phyloP scores from a whole-genome alignment of 2,888 invertebrate species.

The Pycnomerus fuliginosus region DNA sequence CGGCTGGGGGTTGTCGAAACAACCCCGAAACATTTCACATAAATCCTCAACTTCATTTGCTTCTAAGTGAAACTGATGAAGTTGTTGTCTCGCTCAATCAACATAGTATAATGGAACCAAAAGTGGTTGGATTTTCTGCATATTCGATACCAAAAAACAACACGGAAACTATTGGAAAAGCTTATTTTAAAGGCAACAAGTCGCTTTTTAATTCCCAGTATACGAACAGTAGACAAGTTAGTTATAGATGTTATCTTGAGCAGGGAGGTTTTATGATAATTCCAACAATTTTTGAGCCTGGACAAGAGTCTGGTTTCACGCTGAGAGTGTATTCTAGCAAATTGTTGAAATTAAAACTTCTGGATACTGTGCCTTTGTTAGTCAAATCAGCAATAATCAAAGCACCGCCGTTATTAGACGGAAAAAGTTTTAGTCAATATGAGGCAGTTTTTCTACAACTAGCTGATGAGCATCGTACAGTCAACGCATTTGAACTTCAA shows the following conservation, averaged over 20 bases:
- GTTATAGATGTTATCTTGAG: constrained; percentile 60
- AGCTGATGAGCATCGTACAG: constrained; percentile 87
- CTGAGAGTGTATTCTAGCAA: constrained; percentile 78
- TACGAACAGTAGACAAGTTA: constrained; percentile 86
- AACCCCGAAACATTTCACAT: constrained; percentile 90
- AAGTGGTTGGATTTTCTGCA: constrained; percentile 89
- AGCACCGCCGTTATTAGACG: constrained; percentile 68
- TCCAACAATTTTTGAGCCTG: constrained; percentile 89
- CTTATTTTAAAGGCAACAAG: constrained; percentile 82
- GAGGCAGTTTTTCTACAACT: constrained; percentile 87
- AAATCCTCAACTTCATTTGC: constrained; percentile 84
- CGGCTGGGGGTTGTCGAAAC: constrained; percentile 88
- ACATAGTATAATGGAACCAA: constrained; percentile 88
- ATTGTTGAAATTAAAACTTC: constrained; percentile 71
- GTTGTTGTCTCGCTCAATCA: constrained; percentile 85
- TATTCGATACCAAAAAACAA: constrained; percentile 71
- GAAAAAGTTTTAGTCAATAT: constrained; percentile 79
- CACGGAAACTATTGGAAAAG: constrained; percentile 74
- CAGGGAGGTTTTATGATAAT: constrained; percentile 81
- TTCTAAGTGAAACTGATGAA: constrained; percentile 77
- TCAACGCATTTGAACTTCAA: constrained; percentile 88
- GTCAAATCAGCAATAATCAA: constrained; percentile 75
- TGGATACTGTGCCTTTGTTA: constrained; percentile 67
- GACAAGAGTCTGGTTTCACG: constrained; percentile 87
- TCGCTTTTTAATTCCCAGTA: constrained; percentile 87